A percentile compares a stretch with the other conserved stretches of the same genome.
Conservation (phyloP, 92 coral and sea anemone genomes). For the Umimayanthus chanpuru region DNA sequence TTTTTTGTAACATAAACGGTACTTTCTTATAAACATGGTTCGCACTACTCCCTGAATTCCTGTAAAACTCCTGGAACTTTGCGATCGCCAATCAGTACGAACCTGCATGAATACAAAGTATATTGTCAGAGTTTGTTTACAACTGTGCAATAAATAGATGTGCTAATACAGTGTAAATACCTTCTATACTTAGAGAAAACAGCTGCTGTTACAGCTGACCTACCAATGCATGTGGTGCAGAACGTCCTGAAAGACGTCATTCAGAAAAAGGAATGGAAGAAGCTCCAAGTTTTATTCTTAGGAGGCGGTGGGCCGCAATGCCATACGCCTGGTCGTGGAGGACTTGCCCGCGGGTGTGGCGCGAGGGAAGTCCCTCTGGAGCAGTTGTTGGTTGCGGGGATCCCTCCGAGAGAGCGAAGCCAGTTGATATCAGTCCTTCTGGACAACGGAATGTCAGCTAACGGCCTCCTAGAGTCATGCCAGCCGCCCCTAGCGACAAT, state of each 20-base stretch:
- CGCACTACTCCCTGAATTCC: too few species aligned
- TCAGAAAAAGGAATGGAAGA: conserved; percentile 67
- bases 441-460: conserved; percentile 71
- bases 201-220: conserved; percentile 55
- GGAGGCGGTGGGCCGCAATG: conserved; percentile 83
- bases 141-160: neutral
- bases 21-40: too few species aligned
- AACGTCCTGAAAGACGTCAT: conserved; percentile 51
- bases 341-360: conserved; percentile 69
- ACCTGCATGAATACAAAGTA: too few species aligned
- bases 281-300: conserved; percentile 66
- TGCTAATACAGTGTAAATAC: neutral
- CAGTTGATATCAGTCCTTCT: conserved; percentile 62
- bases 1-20: neutral
- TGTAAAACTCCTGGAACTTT: too few species aligned
- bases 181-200: conserved; percentile 64
- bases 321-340: conserved; percentile 64
- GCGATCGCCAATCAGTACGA: too few species aligned
- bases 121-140: neutral
- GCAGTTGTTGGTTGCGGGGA: conserved; percentile 58
- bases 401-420: conserved; percentile 24
- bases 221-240: conserved; percentile 51
- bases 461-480: conserved; percentile 63
- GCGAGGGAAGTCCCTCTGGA: conserved; percentile 69
- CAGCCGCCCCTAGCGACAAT: conserved; percentile 64